phyloP scores from a whole-genome alignment of 1,140 invertebrate species.

The Macrostomum lignano region DNA sequence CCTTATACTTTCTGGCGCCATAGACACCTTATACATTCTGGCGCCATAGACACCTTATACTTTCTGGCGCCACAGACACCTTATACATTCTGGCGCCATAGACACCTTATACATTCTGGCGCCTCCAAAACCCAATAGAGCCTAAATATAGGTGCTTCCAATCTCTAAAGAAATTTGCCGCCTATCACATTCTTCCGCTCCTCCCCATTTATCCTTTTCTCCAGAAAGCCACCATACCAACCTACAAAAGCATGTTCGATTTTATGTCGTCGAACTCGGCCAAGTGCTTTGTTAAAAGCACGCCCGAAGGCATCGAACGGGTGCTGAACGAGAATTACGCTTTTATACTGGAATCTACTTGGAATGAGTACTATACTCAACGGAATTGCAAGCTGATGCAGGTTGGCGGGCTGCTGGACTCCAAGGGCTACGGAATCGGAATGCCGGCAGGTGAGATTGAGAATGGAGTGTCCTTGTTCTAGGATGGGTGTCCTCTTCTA shows the following conservation, averaged over 20 bases:
- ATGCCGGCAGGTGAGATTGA: constrained; percentile 30
- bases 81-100: too few relatives aligned
- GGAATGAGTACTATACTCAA: constrained; percentile 68
- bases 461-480: too few relatives aligned
- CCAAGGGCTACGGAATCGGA: constrained; percentile 45
- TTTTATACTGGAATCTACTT: constrained; percentile 72
- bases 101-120: too few relatives aligned
- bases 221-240: constrained; percentile 55
- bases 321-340: constrained; percentile 66
- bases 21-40: too few relatives aligned
- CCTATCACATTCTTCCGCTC: too few relatives aligned
- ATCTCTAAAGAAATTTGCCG: too few relatives aligned
- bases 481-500: too few relatives aligned
- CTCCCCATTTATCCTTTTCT: constrained; percentile 8
- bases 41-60: too few relatives aligned
- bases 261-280: constrained; percentile 9
- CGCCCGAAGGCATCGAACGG: constrained; percentile 17
- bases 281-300: constrained; percentile 13
- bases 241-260: constrained; percentile 14
- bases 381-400: constrained; percentile 86
- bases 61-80: too few relatives aligned
- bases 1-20: too few relatives aligned
- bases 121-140: too few relatives aligned
- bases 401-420: constrained; percentile 71
- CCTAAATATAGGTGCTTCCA: too few relatives aligned